phyloP scores from a whole-genome alignment of 2,888 invertebrate species.

The Hartigia nigra region DNA sequence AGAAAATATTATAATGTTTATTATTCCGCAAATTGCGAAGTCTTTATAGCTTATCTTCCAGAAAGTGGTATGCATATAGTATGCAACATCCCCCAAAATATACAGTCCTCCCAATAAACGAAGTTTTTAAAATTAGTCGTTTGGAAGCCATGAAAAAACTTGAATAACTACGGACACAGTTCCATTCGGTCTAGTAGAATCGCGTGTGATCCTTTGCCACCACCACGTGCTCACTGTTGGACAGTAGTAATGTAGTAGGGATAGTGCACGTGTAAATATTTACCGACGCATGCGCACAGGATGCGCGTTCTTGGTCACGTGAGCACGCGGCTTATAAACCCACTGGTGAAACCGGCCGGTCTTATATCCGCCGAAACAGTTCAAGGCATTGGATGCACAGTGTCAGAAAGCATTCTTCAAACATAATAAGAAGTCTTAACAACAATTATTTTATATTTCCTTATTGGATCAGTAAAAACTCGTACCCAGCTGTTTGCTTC shows the following conservation, averaged over 20 bases:
- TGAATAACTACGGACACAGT: background rate
- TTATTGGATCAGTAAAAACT: background rate
- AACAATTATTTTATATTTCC: background rate
- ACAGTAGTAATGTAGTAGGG: constrained; percentile 19
- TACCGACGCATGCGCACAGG: constrained; percentile 56
- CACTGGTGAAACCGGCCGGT: constrained; percentile 58
- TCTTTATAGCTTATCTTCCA: background rate
- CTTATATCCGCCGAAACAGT: constrained; percentile 45
- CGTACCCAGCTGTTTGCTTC: background rate
- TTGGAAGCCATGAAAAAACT: background rate
- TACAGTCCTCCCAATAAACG: background rate
- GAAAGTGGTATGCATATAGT: background rate
- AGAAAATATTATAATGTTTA: background rate
- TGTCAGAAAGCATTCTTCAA: background rate
- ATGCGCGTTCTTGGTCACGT: constrained; percentile 48
- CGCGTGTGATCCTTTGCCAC: constrained; percentile 5
- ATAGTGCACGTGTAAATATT: constrained; percentile 60
- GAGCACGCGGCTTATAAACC: constrained; percentile 57
- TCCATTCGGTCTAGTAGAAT: background rate
- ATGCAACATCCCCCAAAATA: background rate
- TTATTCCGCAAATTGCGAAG: background rate
- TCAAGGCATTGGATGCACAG: constrained; percentile 7
- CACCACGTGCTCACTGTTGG: background rate
- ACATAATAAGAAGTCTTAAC: background rate
- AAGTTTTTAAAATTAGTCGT: background rate